Conservation (phyloP, 1,140 invertebrate genomes). For the Cyclina sinensis region DNA sequence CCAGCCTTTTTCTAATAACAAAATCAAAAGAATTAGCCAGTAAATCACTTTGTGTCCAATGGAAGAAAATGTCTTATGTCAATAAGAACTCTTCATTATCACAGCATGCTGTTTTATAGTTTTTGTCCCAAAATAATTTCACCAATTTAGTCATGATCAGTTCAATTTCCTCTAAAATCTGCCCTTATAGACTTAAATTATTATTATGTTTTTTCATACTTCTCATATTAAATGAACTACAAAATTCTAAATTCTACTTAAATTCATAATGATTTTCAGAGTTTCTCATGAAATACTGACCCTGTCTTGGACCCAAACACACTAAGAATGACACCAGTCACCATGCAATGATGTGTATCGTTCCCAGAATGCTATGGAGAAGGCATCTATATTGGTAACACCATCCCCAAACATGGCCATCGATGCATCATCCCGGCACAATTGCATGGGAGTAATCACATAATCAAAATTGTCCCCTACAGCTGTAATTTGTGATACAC, state of each 20-base stretch:
- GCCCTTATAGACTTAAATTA: no score
- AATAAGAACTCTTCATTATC: no score
- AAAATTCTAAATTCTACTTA: background rate
- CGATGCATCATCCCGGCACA: conserved; percentile 36
- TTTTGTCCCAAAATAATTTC: no score
- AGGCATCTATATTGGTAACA: background rate
- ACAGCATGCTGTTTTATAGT: no score
- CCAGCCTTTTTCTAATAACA: no score
- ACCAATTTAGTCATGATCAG: no score
- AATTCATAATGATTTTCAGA: background rate
- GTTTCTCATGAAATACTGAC: conserved; percentile 21
- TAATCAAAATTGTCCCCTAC: conserved; percentile 42
- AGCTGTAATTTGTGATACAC: no score
- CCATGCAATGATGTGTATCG: background rate
- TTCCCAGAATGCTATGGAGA: conserved; percentile 50
- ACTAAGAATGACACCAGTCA: conserved; percentile 9
- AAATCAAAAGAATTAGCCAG: no score
- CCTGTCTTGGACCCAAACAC: conserved; percentile 34
- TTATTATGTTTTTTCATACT: no score
- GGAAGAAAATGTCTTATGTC: no score
- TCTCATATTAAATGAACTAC: background rate
- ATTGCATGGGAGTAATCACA: background rate
- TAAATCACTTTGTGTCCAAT: no score
- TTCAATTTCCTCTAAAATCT: no score
- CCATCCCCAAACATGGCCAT: conserved; percentile 19